A percentile compares a stretch with the other conserved stretches of the same genome.
These are phyloP conservation scores for Polypedilum pembai DNA, from an alignment of 1,140 invertebrate species.

Conservation along the genomic window DNA sequence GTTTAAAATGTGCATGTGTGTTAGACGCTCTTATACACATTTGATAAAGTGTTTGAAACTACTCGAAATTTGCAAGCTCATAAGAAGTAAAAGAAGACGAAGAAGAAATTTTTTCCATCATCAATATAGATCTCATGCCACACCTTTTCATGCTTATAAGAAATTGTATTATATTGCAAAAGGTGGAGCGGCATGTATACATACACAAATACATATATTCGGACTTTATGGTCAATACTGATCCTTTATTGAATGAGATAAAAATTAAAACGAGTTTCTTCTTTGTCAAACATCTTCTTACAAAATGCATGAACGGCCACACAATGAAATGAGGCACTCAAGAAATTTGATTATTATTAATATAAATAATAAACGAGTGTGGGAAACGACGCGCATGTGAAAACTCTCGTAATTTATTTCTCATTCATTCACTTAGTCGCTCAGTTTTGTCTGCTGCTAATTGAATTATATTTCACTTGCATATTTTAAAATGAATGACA, in stretches of 20 bases:
- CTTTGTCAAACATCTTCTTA: neutral
- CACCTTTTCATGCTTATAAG: neutral
- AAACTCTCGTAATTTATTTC: neutral
- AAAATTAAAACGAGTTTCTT: neutral
- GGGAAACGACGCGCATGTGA: constrained; percentile 15
- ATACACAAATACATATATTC: neutral
- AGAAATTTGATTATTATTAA: too few relatives aligned
- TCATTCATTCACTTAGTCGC: neutral
- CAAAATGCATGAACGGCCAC: neutral
- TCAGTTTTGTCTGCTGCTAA: neutral
- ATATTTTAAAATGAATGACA: too few relatives aligned
- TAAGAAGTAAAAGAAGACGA: too few relatives aligned
- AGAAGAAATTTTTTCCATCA: neutral
- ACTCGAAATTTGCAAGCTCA: too few relatives aligned
- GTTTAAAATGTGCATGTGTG: neutral
- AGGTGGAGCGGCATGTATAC: neutral
- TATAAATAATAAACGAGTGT: neutral
- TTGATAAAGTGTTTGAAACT: too few relatives aligned
- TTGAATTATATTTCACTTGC: too few relatives aligned
- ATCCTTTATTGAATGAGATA: too few relatives aligned
- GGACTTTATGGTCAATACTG: too few relatives aligned
- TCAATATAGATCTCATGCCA: constrained; percentile 16
- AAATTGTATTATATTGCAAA: neutral
- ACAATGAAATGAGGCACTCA: neutral
- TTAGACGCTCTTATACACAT: too few relatives aligned